Percentiles rank a stretch among this genome's conserved stretches.
phyloP scores from a whole-genome alignment of 2,888 invertebrate species.

The Tryphoninae sp. region DNA sequence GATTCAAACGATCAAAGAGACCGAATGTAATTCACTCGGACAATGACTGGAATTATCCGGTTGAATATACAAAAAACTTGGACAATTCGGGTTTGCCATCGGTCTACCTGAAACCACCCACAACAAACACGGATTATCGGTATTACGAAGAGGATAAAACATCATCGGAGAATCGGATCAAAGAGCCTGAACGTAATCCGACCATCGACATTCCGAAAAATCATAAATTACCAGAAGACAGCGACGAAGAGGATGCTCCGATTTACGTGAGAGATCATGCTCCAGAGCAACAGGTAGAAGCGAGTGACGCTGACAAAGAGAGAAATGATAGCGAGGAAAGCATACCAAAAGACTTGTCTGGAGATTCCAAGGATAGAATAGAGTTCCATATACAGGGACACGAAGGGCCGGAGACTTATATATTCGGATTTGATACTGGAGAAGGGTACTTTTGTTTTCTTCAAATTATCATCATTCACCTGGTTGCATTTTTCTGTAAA shows the following conservation, averaged over 20 bases:
- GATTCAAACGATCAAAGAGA: conserved; percentile 3
- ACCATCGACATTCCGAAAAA: conserved; percentile 33
- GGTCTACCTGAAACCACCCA: conserved; percentile 65
- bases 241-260: conserved; percentile 54
- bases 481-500: no score
- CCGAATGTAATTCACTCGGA: conserved; percentile 19
- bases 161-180: conserved; percentile 44
- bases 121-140: conserved; percentile 44
- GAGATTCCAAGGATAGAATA: conserved; percentile 82
- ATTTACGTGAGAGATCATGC: conserved; percentile 72
- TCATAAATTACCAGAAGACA: conserved; percentile 52
- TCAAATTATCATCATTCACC: conserved; percentile 31
- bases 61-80: not conserved
- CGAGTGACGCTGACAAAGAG: conserved; percentile 24
- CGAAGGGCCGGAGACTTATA: conserved; percentile 91
- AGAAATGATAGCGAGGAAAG: conserved; percentile 35
- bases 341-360: conserved; percentile 36
- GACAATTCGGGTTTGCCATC: conserved; percentile 52
- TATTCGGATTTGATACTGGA: conserved; percentile 93
- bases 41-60: conserved; percentile 14
- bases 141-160: conserved; percentile 59
- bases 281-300: conserved; percentile 65
- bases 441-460: conserved; percentile 85
- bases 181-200: not conserved
- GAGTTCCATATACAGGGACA: conserved; percentile 92